A percentile compares a stretch with the other conserved stretches of the same genome.
Evolutionary conservation across 2,888 invertebrate genomes (phyloP).

Genomic region (Amphipoea lucens): DNA sequence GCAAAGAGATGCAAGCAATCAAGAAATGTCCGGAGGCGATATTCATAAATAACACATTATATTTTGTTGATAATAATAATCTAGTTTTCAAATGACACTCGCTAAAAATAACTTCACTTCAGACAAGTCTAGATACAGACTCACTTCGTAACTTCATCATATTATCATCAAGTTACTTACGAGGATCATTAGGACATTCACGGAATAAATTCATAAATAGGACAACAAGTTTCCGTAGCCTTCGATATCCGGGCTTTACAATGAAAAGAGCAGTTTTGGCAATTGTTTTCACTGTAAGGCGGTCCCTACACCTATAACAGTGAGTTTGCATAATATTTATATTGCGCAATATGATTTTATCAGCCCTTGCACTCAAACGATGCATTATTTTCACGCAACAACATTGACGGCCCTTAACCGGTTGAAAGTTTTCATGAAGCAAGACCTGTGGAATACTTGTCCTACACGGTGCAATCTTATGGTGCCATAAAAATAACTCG

Average conservation of each 20-base stretch:
- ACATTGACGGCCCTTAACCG: background rate
- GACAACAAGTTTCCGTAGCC: background rate
- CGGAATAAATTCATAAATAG: too few species aligned
- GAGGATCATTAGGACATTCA: background rate
- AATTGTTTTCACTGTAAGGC: background rate
- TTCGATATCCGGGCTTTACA: background rate
- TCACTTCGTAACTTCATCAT: background rate
- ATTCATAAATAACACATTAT: conserved; percentile 42
- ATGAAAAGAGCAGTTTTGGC: background rate
- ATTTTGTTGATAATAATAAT: conserved; percentile 38
- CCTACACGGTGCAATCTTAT: background rate
- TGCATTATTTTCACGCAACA: background rate
- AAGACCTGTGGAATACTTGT: background rate
- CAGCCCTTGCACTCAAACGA: background rate
- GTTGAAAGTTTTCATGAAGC: background rate
- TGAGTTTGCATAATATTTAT: background rate
- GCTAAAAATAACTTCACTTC: conserved; percentile 20
- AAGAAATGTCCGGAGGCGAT: conserved; percentile 10
- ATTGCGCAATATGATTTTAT: background rate
- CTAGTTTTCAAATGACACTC: conserved; percentile 28
- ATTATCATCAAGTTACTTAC: background rate
- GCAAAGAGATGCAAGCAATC: conserved; percentile 33
- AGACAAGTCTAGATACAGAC: background rate
- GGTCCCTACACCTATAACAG: background rate
- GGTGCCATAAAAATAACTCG: background rate